Base-by-base conservation (phyloP, 2,113 vertebrate species). In the Ceyx cyanopectus region DNA sequence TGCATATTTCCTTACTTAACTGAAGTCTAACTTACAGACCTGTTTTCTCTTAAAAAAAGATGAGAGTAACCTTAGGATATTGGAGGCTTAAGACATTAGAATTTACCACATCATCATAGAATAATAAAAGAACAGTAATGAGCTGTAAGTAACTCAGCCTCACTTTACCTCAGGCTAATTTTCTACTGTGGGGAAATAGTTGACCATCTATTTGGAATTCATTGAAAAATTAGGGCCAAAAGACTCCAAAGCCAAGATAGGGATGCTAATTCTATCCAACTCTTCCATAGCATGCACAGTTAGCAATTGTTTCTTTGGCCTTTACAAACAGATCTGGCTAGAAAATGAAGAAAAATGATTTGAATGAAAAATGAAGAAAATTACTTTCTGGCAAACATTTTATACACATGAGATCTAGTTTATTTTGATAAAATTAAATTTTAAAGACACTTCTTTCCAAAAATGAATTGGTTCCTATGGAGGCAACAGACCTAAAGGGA, bases 391-490 rank as follows among this genome's bases (percentile, higher is more conserved):
- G 91, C 77, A 85, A 94, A 65, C 12, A 24, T 41, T 95, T 94
- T 89, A 58, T 68, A 68, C 83, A 70, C 53, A 23, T 43, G 88
- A 96, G 74, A 94, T 87, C 10, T 65, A 48, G 54, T 73, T 97
- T 93, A 94, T 91, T 96, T 94, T 89, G 74, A 96, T 87, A 95
- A 97, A 97, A 96, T 93, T 94, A 93, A 94, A 91, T 86, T 96
- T 93, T 96, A 91, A 96, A 94, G 93, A 97, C 45, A 87, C 56
- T 48, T 96, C 67, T 87, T 83, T 89, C 57, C 56, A 85, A 85
- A 94, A 94, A 90, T 87, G 18, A 90, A 65, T 84, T 85, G 14
- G 29, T 96, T 89, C 66, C 76, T 88, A 48, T 53, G 23, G 83
- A 95, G 86, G 89, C 32, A 93, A 92, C 17, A 76, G 66, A 93